Evolutionary conservation across 2,888 invertebrate genomes (phyloP).

Genomic region (Colletes collaris): DNA sequence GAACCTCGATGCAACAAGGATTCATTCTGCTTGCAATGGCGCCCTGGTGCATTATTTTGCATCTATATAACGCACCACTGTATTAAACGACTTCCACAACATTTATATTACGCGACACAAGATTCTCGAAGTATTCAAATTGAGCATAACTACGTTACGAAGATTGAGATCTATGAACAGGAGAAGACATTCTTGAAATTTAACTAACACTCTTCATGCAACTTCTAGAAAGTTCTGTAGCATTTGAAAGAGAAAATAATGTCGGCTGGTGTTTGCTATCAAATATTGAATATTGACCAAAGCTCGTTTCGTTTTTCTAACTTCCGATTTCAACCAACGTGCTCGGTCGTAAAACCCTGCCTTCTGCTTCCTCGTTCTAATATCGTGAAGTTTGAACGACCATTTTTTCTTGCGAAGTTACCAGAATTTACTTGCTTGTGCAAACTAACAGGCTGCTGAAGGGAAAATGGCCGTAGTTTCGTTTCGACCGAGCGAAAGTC

Average conservation of each 20-base stretch:
- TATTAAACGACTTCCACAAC: background rate
- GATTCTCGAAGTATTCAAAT: too few relatives aligned
- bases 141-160: background rate
- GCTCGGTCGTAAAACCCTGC: slow-evolving; percentile 16
- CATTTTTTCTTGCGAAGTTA: background rate
- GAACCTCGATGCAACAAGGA: slow-evolving; percentile 39
- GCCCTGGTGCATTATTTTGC: slow-evolving; percentile 3
- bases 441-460: slow-evolving; percentile 24
- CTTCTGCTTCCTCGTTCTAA: slow-evolving; percentile 7
- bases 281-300: slow-evolving; percentile 24
- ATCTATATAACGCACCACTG: slow-evolving; percentile 13
- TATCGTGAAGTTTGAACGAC: slow-evolving; percentile 7
- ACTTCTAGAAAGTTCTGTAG: background rate
- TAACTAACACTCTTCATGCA: background rate
- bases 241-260: slow-evolving; percentile 30
- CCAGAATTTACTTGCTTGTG: slow-evolving; percentile 27
- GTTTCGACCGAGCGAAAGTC: slow-evolving; percentile 32
- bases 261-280: slow-evolving; percentile 14
- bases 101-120: too few relatives aligned
- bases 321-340: slow-evolving; percentile 32
- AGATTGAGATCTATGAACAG: too few relatives aligned
- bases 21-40: background rate
- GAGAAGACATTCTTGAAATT: background rate
- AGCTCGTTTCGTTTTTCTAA: slow-evolving; percentile 33
- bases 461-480: slow-evolving; percentile 15